Percentiles rank a stretch among this genome's conserved stretches.
Evolutionary conservation across 2,797 vertebrate genomes (phyloP).

Genomic region (Urosaurus nigricauda): DNA sequence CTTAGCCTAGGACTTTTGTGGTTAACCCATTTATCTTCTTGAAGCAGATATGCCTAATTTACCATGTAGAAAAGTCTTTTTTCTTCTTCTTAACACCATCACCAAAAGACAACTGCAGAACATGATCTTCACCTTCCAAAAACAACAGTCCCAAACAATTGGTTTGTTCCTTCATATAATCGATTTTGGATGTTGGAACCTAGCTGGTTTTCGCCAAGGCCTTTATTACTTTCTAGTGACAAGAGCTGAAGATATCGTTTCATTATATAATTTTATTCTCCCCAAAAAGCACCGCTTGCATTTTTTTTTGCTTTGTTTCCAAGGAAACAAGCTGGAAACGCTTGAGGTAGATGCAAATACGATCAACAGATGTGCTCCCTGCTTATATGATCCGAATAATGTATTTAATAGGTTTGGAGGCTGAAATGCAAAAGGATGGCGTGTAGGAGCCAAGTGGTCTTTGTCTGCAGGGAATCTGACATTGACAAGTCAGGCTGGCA

Average conservation of each 20-base stretch:
- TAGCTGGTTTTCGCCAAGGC: constrained; percentile 24
- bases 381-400: constrained; percentile 52
- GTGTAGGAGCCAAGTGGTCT: constrained; percentile 51
- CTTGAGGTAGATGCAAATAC: constrained; percentile 68
- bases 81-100: background rate
- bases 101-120: constrained; percentile 36
- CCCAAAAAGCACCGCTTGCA: constrained; percentile 1
- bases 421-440: constrained; percentile 30
- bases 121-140: constrained; percentile 32
- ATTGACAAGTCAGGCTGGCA: background rate
- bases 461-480: constrained; percentile 47
- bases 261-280: background rate
- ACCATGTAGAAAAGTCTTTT: constrained; percentile 22
- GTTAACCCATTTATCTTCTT: constrained; percentile 9
- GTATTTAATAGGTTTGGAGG: constrained; percentile 56
- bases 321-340: constrained; percentile 76
- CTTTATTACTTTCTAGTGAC: constrained; percentile 58
- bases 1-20: constrained; percentile 21
- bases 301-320: constrained; percentile 72
- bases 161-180: constrained; percentile 44
- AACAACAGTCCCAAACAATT: constrained; percentile 22
- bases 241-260: constrained; percentile 60
- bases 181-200: constrained; percentile 34
- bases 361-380: constrained; percentile 58
- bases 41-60: background rate